Evolutionary conservation across 2,113 vertebrate species (phyloP), one percentile per base, ranked within the genome.

Genomic region (Coregonus clupeaformis): DNA sequence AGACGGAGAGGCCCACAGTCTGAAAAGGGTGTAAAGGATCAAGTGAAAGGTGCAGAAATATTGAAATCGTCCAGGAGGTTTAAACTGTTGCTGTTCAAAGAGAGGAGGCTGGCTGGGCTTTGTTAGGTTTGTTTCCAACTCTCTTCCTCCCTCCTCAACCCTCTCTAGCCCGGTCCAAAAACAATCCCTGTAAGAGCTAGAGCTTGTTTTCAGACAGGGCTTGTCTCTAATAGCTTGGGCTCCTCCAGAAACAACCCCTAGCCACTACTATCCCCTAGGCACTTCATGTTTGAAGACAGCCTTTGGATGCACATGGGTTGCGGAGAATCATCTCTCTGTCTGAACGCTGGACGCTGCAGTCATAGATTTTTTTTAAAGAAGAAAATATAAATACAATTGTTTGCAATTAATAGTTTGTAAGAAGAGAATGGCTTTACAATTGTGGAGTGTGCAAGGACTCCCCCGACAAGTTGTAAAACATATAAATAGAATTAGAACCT

Each of bases 321-420:
- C 2, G 1, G 80, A 73, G 74, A 57, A 57, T 77, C 45, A 32
- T 84, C 92, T 92, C 92, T 91, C 86, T 85, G 90, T 93, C 94
- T 93, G 6, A 36, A 36, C 7, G 32, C 6, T 36, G 88, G 91
- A 94, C 92, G 93, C 94, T 95, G 94, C 93, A 93, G 91, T 94
- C 89, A 80, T 86, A 91, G 79, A 85, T 77, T 72, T 66, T 36
- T 89, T 84, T 85, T n/a, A 89, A 90, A 80, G 84, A 82, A 78
- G 84, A 84, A 82, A 84, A 68, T 36, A 7, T 57, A 59, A 75
- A 79, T 79, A 87, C 81, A 87, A 80, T 93, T 90, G 90, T 95
- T 95, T 96, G 95, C 96, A 96, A 95, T 96, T 96, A 94, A 93
- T 91, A 94, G 93, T 91, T 91, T 90, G 91, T 92, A 94, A 92